Evolutionary conservation across 2,797 vertebrate genomes (phyloP).

Genomic region (Holocentrus rufus): DNA sequence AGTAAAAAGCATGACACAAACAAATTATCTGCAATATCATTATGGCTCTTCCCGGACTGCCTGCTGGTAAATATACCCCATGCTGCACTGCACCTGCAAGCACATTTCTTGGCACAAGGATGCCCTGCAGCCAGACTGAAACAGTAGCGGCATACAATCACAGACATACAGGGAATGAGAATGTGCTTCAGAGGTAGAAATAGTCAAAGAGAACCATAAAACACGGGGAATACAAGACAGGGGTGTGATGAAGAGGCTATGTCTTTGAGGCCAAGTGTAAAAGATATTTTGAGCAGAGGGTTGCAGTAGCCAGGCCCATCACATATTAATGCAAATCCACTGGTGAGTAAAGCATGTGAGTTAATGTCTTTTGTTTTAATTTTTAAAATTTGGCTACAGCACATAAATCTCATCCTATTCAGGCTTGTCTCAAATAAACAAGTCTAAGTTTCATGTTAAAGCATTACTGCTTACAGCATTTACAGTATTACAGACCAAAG

Average conservation of each 20-base stretch:
- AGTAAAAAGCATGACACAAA: slow-evolving; percentile 45
- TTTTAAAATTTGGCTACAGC: slow-evolving; percentile 15
- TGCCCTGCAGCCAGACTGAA: slow-evolving; percentile 34
- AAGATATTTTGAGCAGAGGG: slow-evolving; percentile 28
- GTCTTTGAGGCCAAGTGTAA: slow-evolving; percentile 31
- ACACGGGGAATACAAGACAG: slow-evolving; percentile 15
- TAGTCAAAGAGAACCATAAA: slow-evolving; percentile 41
- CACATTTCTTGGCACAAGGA: slow-evolving; percentile 40
- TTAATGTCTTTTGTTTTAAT: slow-evolving; percentile 22
- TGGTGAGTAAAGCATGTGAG: slow-evolving; percentile 5
- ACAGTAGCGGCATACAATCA: slow-evolving; percentile 36
- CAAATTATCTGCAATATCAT: slow-evolving; percentile 46
- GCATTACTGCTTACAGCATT: not conserved
- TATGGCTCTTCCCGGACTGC: slow-evolving; percentile 41
- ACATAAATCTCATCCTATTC: not conserved
- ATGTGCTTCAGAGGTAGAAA: slow-evolving; percentile 30
- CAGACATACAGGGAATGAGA: slow-evolving; percentile 19
- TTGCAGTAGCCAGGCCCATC: slow-evolving; percentile 19
- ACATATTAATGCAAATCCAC: slow-evolving; percentile 42
- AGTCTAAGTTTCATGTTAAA: not conserved
- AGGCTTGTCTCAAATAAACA: slow-evolving; percentile 12
- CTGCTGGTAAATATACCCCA: slow-evolving; percentile 42
- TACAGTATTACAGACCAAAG: slow-evolving; percentile 4
- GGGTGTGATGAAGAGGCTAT: slow-evolving; percentile 11
- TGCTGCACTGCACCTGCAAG: slow-evolving; percentile 38